Base-by-base conservation (phyloP, 2,113 vertebrate species). In the Vombatus ursinus region DNA sequence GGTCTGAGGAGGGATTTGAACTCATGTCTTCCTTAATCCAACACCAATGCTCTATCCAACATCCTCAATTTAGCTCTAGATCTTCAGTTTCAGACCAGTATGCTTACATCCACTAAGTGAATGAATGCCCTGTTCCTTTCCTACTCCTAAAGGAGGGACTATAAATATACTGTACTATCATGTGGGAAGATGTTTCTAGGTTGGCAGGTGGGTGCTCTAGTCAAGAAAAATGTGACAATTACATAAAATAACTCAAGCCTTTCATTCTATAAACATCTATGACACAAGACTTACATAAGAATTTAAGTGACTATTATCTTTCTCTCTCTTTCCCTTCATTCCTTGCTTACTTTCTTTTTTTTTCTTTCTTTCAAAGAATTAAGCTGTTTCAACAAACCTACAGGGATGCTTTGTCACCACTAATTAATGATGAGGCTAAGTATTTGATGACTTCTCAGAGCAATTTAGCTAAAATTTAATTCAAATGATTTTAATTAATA, bases 401-500 rank as follows among this genome's bases (percentile, higher is more conserved):
- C 10, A 4, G 3, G 90, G 92, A 47, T 52, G 7, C 61, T 96
- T 93, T 94, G 3, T 51, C 47, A 49, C 16, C 49, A 92, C 0
- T 31, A 94, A 89, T 90, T 95, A 91, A 91, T 92, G 91, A 95
- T 77, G 4, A 77, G 37, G 6, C 14, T n/a, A 77, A 77, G 12
- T 77, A 77, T n/a, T 77, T 19, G n/a, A 77, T 77, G 37, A 77
- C 16, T 14, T 77, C 37, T n/a, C 1, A 77, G 37, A 77, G 37
- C 14, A 77, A 77, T n/a, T 95, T 92, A 91, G 22, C 92, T 93
- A 91, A 16, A 12, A 95, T 93, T 14, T 93, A 90, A 91, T 93
- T 95, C 49, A 92, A 94, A 22, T 94, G 8, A 48, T 91, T 96
- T 94, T 91, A 93, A 96, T 77, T 95, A 96, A 93, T 84, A 11